Base-by-base conservation (phyloP, 1,140 invertebrate genomes). In the Oscheius sp. region DNA sequence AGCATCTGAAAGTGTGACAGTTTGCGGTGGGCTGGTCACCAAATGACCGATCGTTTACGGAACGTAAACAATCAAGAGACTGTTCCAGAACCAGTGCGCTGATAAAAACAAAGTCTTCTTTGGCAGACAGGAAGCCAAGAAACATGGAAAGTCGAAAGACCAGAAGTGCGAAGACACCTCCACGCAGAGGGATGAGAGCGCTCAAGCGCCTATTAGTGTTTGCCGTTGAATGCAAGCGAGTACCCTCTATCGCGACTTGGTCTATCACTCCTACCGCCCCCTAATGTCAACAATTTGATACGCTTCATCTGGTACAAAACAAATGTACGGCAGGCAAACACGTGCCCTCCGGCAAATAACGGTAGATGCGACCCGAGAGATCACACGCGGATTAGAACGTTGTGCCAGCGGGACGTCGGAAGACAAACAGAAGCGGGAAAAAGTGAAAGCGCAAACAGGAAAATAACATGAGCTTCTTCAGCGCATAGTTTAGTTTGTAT, bases 81-180 rank as follows among this genome's bases (percentile, higher is more conserved):
- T n/a, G n/a, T n/a, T n/a, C n/a, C n/a, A n/a, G n/a, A n/a, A n/a
- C n/a, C n/a, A n/a, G n/a, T n/a, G n/a, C n/a, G n/a, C n/a, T n/a
- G n/a, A n/a, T n/a, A n/a, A 35, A 68, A 68, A 68, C 35, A 68
- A 67, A n/a, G 13, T 55, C 35, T 52, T 35, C 45, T 58, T 59
- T 38, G 61, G n/a, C 29, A 63, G 20, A 63, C 61, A 63, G 61
- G n/a, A 34, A 26, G 49, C 49, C 7, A 23, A 42, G 38, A 10
- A 42, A n/a, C n/a, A 42, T 7, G 7, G 7, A n/a, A 42, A 7
- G 49, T 55, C 49, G 28, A 7, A 55, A 23, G 28, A 4, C 23
- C 15, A 23, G 49, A 23, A 26, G 49, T 26, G 49, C 49, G 49
- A 55, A 55, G n/a, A n/a, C n/a, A n/a, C n/a, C n/a, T n/a, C n/a